A percentile compares a stretch with the other conserved stretches of the same genome.
Conservation (phyloP, 92 coral and sea anemone genomes). For the Muricea muricata region DNA sequence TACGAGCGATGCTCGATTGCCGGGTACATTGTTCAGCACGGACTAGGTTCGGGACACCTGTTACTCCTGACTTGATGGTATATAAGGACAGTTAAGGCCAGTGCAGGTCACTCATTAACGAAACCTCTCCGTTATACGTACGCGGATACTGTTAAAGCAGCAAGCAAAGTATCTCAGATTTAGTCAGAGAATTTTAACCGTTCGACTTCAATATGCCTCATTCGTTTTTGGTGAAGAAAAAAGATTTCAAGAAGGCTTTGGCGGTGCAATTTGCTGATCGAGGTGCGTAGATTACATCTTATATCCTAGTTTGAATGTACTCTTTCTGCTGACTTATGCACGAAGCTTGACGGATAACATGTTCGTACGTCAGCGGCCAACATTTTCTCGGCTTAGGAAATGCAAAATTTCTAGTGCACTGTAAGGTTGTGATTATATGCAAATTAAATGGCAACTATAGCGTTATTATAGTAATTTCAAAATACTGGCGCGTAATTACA, state of each 20-base stretch:
- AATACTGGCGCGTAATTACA: conserved; percentile 11
- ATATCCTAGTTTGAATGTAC: background rate
- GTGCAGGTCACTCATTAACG: background rate
- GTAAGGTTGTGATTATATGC: background rate
- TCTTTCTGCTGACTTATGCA: background rate
- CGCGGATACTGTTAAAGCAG: background rate
- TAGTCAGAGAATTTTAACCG: background rate
- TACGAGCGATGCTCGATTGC: background rate
- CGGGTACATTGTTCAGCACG: conserved; percentile 6
- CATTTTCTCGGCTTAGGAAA: background rate
- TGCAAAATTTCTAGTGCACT: background rate
- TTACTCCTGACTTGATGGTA: background rate
- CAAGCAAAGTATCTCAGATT: background rate
- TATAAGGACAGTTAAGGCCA: background rate
- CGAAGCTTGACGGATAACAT: background rate
- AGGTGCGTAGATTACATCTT: conserved; percentile 68
- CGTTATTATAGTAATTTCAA: background rate
- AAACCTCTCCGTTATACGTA: background rate
- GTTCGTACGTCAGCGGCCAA: background rate
- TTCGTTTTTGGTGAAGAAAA: conserved; percentile 95
- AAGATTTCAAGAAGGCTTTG: conserved; percentile 86
- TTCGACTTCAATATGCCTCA: conserved; percentile 82
- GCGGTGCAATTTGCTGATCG: conserved; percentile 70
- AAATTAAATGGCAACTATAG: background rate
- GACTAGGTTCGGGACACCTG: conserved; percentile 37